These are phyloP conservation scores for Notospermus geniculatus DNA, from an alignment of 1,140 invertebrate species.

Conservation along the genomic window DNA sequence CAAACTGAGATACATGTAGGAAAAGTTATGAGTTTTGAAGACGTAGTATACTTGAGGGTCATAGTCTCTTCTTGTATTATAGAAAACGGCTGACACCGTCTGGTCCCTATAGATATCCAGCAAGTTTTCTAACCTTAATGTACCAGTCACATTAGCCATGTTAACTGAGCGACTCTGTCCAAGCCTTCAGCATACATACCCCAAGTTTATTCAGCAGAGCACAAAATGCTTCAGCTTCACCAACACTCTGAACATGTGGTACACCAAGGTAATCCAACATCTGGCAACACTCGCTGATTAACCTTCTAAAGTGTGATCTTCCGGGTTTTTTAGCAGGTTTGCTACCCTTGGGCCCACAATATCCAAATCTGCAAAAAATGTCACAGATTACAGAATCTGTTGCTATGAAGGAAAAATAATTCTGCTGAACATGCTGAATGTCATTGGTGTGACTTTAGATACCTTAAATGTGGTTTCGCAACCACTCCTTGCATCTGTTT, in stretches of 20 bases:
- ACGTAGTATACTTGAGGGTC: no score
- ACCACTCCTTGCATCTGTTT: constrained; percentile 42
- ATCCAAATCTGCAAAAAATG: constrained; percentile 43
- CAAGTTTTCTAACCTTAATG: background rate
- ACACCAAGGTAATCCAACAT: constrained; percentile 76
- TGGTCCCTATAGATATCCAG: background rate
- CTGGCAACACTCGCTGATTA: constrained; percentile 65
- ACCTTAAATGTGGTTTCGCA: constrained; percentile 48
- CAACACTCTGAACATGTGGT: constrained; percentile 71
- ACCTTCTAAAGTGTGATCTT: constrained; percentile 35
- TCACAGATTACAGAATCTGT: constrained; percentile 71
- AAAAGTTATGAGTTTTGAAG: background rate
- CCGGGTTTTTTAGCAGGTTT: constrained; percentile 14
- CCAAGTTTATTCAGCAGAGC: constrained; percentile 68
- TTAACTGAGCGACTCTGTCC: no score
- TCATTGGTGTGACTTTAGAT: no score
- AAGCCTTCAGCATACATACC: constrained; percentile 59
- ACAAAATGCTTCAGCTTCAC: constrained; percentile 89
- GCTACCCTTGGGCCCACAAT: no score
- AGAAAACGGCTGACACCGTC: no score
- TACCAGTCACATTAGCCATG: no score
- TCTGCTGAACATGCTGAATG: no score
- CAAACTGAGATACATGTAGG: constrained; percentile 63
- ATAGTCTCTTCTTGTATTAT: no score
- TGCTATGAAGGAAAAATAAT: constrained; percentile 32